These are phyloP conservation scores for Drosophila seguyi DNA, from an alignment of 1,140 invertebrate genomes.

Conservation along the genomic window DNA sequence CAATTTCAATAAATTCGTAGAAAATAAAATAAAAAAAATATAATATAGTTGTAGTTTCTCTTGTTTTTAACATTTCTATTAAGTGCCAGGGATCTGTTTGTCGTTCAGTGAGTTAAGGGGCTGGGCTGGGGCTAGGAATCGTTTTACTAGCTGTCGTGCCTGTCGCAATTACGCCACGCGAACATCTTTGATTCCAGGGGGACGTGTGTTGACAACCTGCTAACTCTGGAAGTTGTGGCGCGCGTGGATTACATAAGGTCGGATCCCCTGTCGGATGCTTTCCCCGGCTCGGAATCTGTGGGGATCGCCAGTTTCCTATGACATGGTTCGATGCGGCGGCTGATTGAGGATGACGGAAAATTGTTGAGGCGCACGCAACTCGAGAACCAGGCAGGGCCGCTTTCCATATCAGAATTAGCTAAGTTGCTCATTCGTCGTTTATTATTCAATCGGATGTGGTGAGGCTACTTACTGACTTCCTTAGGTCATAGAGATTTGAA, in stretches of 20 bases:
- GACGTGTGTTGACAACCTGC: slow-evolving; percentile 60
- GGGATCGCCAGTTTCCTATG: slow-evolving; percentile 34
- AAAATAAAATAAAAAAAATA: background rate
- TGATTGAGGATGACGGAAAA: slow-evolving; percentile 54
- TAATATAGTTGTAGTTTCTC: background rate
- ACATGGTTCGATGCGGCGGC: slow-evolving; percentile 68
- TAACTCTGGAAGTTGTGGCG: slow-evolving; percentile 28
- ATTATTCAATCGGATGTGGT: slow-evolving; percentile 39
- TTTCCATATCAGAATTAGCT: slow-evolving; percentile 19
- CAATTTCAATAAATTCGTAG: background rate
- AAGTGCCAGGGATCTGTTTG: slow-evolving; percentile 2
- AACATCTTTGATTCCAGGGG: slow-evolving; percentile 23
- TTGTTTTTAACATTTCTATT: background rate
- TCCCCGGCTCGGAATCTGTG: slow-evolving; percentile 9
- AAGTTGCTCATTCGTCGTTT: slow-evolving; percentile 20
- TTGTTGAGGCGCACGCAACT: slow-evolving; percentile 64
- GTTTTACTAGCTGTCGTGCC: slow-evolving; percentile 53
- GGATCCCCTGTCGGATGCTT: slow-evolving; percentile 31
- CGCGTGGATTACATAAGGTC: slow-evolving; percentile 38
- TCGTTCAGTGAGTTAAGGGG: slow-evolving; percentile 1
- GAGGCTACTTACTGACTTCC: background rate
- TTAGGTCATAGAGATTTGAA: background rate
- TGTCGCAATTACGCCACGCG: slow-evolving; percentile 52
- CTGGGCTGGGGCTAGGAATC: slow-evolving; percentile 18
- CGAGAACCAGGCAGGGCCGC: slow-evolving; percentile 4